phyloP scores from a whole-genome alignment of 2,113 vertebrate genomes.

The Mixornis gularis region DNA sequence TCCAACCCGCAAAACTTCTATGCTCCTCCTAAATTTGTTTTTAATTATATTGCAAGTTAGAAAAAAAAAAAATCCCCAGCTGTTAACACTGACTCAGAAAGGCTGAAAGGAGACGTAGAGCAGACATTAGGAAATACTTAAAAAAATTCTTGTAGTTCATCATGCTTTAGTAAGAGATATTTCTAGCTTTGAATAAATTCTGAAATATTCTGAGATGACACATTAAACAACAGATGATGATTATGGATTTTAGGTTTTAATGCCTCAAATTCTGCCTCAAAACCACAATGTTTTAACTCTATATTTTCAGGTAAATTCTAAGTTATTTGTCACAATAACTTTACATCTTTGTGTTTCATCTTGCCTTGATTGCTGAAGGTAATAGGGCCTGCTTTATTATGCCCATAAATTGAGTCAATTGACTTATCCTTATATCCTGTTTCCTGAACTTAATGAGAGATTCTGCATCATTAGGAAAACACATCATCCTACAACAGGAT shows the following conservation, averaged over 20 bases:
- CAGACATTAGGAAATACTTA: slow-evolving; percentile 72
- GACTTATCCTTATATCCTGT: slow-evolving; percentile 85
- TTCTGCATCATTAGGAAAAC: slow-evolving; percentile 83
- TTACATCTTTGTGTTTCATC: slow-evolving; percentile 76
- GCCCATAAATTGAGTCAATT: slow-evolving; percentile 84
- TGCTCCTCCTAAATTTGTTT: slow-evolving; percentile 75
- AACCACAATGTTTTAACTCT: slow-evolving; percentile 69
- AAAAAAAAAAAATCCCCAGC: slow-evolving; percentile 66
- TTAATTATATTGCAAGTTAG: slow-evolving; percentile 74
- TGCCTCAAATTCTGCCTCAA: slow-evolving; percentile 66
- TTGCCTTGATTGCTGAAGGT: slow-evolving; percentile 76
- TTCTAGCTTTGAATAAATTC: slow-evolving; percentile 68
- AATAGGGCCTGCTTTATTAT: slow-evolving; percentile 79
- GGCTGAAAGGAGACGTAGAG: slow-evolving; percentile 70
- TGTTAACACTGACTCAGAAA: slow-evolving; percentile 67
- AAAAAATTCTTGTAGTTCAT: slow-evolving; percentile 55
- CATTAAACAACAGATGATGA: slow-evolving; percentile 64
- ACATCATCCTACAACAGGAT: slow-evolving; percentile 79
- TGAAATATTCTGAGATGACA: slow-evolving; percentile 65
- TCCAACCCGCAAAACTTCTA: slow-evolving; percentile 66
- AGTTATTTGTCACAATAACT: slow-evolving; percentile 77
- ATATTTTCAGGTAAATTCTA: slow-evolving; percentile 73
- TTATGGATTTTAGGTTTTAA: slow-evolving; percentile 70
- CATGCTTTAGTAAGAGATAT: slow-evolving; percentile 70
- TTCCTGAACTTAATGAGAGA: slow-evolving; percentile 85